Conservation (phyloP, 2,797 vertebrate species). For the Threskiornis aethiopicus region DNA sequence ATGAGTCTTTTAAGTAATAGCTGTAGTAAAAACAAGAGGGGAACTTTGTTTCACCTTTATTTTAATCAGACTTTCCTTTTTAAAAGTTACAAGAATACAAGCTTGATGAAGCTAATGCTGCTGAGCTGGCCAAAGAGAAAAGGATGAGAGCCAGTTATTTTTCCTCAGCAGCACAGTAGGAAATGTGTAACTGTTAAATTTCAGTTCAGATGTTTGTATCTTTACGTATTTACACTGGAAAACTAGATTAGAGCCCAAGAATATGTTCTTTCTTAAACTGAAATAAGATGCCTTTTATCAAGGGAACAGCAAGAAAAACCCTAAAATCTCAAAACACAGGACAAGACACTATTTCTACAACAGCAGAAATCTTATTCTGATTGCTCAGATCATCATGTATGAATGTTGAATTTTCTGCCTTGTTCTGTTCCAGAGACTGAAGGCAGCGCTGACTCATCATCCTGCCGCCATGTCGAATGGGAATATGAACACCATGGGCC, state of each 20-base stretch:
- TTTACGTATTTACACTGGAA: neutral
- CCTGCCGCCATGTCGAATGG: conserved; percentile 93
- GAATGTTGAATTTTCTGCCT: conserved; percentile 25
- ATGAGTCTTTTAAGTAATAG: neutral
- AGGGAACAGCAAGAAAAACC: neutral
- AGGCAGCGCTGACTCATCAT: conserved; percentile 95
- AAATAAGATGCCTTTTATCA: conserved; percentile 13
- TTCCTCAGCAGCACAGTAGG: neutral
- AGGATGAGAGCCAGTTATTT: neutral
- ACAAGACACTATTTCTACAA: neutral
- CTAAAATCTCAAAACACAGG: neutral
- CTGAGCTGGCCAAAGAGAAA: neutral
- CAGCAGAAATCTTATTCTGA: neutral
- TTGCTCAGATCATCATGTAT: neutral
- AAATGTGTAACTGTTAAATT: neutral
- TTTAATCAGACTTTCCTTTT: neutral
- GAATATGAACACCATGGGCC: conserved; percentile 98
- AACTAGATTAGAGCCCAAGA: neutral
- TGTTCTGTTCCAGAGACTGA: conserved; percentile 88
- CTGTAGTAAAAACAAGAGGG: neutral
- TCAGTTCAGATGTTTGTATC: neutral
- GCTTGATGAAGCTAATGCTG: neutral
- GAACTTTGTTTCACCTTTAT: neutral
- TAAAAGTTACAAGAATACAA: neutral
- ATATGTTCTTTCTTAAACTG: neutral